Base-by-base conservation (phyloP, 2,113 vertebrate genomes). In the Psittacus erithacus region DNA sequence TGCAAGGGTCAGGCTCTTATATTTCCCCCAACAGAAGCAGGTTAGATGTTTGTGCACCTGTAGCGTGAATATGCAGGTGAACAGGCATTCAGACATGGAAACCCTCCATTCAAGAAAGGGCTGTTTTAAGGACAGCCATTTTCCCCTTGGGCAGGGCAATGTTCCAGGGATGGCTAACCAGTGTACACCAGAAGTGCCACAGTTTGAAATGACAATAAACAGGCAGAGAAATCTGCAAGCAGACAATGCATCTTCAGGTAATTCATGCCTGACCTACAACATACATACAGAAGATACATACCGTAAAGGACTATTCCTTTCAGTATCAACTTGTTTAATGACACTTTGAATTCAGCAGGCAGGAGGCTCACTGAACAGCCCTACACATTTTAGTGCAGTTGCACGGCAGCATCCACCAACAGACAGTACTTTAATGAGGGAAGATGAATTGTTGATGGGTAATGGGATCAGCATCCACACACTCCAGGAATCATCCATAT, bases 401-500 rank as follows among this genome's bases (percentile, higher is more conserved):
- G 50, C 55, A 50, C 53, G 0, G 0, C 64, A n/a, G 50, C 19
- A 63, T 39, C 27, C 38, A 76, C 44, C n/a, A 39, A 44, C 47
- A 57, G 43, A 31, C 31, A 29, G 43, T 17, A 24, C 31, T 64
- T 57, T 44, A 71, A 71, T 2, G 33, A 95, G 86, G 59, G 29
- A 77, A 41, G 57, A 76, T 9, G n/a, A 53, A 29, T 39, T 43
- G 55, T 2, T 2, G 59, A 7, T n/a, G 64, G 27, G 46, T 25
- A 52, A 52, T 0, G 0, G 0, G n/a, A 27, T 79, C 70, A 70
- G 18, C 20, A 49, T 12, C 35, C 52, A 60, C 11, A 43, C 28
- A 69, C 20, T 53, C 49, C 20, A 49, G 70, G 62, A 27, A 14
- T 43, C 60, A 68, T 17, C 59, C 33, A 5, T 0, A 0, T n/a